Base-by-base conservation (phyloP, 2,113 vertebrate species). In the Australoheros scitulus region DNA sequence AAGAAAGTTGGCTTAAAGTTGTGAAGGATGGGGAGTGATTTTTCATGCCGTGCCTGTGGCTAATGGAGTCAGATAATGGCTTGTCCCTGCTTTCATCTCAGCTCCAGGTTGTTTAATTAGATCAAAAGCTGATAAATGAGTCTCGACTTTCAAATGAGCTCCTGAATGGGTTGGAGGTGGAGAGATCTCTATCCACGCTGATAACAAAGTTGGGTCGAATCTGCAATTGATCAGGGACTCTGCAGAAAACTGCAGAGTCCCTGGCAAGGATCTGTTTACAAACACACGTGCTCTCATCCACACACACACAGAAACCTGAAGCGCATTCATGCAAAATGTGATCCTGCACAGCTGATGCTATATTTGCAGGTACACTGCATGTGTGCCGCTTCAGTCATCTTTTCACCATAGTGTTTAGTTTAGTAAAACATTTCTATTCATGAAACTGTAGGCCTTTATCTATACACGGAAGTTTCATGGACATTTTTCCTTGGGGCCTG, bases 21-120 rank as follows among this genome's bases (percentile, higher is more conserved):
- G 77, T 80, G 79, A 90, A 50, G 80, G 29, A 80, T 82, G 80
- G 64, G 75, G 63, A 79, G 70, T 5, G 17, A 83, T 89, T 83
- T 87, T 77, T 83, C 55, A 57, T 77, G 60, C 59, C 2, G 1
- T 5, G 72, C 76, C 80, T 50, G 64, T 76, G 74, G 85, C 82
- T 88, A 85, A 91, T 87, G 87, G 83, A 89, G 81, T 87, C 65
- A 85, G 82, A 89, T 90, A 90, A 91, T 88, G 70, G 61, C 82
- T 59, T 34, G 77, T 77, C 83, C 58, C 87, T 55, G 85, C 82
- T 87, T 91, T 88, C 87, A 87, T 92, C 80, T 56, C 43, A 55
- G 77, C 79, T 90, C 34, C 83, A 76, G 79, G 87, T 88, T 91
- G 83, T 93, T 92, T 93, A 92, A 94, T 93, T 92, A 91, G 92